Percentiles rank a stretch among this genome's conserved stretches.
These are phyloP conservation scores for Megaceryle maxima DNA, from an alignment of 2,113 vertebrate genomes.

Conservation along the genomic window DNA sequence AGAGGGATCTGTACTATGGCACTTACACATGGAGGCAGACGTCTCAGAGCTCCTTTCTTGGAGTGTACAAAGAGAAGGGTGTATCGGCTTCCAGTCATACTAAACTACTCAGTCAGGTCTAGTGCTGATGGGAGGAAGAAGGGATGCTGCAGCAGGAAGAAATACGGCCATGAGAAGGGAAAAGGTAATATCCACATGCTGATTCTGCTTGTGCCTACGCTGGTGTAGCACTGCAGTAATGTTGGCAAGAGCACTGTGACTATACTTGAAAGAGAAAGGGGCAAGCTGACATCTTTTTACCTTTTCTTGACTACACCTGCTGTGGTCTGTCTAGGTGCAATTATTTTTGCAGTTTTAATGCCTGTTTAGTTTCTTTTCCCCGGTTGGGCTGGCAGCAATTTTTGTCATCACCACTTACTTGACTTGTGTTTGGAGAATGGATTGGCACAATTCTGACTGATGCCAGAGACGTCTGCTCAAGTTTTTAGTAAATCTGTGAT, in stretches of 20 bases:
- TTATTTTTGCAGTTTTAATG: not conserved
- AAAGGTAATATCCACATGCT: not conserved
- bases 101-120: not conserved
- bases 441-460: not conserved
- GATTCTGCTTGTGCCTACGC: not conserved
- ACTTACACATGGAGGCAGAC: not conserved
- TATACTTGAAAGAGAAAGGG: not conserved
- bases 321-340: not conserved
- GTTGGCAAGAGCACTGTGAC: not conserved
- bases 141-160: not conserved
- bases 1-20: not conserved
- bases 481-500: not conserved
- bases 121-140: not conserved
- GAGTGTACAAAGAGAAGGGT: not conserved
- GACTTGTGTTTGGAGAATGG: not conserved
- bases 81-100: not conserved
- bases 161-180: not conserved
- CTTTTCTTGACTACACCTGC: not conserved
- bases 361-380: not conserved
- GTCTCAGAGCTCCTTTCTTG: not conserved
- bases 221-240: not conserved
- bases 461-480: not conserved
- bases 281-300: not conserved
- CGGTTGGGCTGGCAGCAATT: not conserved
- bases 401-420: not conserved